Evolutionary conservation across 2,113 vertebrate species (phyloP), one percentile per base, ranked within the genome.

Genomic region (Mustelus asterias): DNA sequence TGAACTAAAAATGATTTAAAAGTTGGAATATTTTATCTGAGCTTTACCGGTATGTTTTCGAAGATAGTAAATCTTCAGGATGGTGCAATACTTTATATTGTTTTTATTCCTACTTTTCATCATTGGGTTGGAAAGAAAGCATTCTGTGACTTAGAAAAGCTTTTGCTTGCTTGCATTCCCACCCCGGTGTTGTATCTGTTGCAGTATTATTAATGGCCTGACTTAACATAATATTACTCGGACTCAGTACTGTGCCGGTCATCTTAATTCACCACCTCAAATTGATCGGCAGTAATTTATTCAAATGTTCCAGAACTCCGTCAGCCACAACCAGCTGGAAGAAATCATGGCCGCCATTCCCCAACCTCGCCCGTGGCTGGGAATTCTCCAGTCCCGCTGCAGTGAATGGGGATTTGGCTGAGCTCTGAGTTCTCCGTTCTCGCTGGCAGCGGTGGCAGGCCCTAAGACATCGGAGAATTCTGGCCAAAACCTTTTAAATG

Each of bases 1-100:
- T 98, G 98, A 98, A 98, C 98, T 98, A 98, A 98, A 99, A 99
- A 99, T 98, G 98, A 98, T 98, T 98, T 97, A 98, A 97, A 72
- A 97, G 97, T 97, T 97, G 97, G 98, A 98, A 98, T 98, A 98
- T 99, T 98, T 98, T 98, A 98, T 98, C 98, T 97, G 98, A 98
- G 98, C 98, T 98, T 98, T 98, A 98, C 98, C 97, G 97, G 97
- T 97, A 97, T 97, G 97, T 98, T 98, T 76, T 98, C 98, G 98
- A 98, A 33, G 48, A n/a, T 4, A 90, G 88, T 90, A 90, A 63
- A 90, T 58, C 26, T 60, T 33, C 29, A n/a, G 29, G 88, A 63
- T 13, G 2, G 29, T 33, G 54, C 54, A 33, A 6, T 90, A 33
- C 54, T 63, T 90, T 60, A 58, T 83, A 58, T 83, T 83, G 80